phyloP scores from a whole-genome alignment of 1,140 invertebrate genomes.

The Augochlora pura region DNA sequence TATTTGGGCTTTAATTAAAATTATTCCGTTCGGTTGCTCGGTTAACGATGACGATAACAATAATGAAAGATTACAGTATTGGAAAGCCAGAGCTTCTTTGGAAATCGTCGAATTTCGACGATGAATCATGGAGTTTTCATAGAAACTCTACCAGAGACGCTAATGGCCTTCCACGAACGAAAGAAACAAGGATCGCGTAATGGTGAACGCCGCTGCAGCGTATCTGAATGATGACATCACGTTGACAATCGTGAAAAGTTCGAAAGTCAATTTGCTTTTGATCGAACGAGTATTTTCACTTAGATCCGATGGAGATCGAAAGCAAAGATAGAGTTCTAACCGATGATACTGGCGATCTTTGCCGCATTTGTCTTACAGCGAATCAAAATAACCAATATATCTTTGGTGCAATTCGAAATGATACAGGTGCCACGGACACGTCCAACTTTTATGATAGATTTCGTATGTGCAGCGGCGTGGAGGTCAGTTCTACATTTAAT shows the following conservation, averaged over 20 bases:
- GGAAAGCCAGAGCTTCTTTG: neutral
- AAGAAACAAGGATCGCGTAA: conserved; percentile 9
- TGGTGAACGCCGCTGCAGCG: conserved; percentile 3
- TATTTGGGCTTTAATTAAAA: neutral
- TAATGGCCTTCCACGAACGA: conserved; percentile 9
- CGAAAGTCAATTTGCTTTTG: conserved; percentile 17
- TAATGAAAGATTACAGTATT: neutral
- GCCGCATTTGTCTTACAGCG: conserved; percentile 66
- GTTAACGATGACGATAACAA: neutral
- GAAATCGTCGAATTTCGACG: neutral
- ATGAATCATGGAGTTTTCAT: conserved; percentile 2
- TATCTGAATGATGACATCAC: conserved; percentile 11
- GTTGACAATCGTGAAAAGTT: neutral
- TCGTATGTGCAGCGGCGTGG: conserved; percentile 68
- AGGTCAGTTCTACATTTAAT: conserved; percentile 62
- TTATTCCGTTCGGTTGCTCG: neutral
- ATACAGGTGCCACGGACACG: conserved; percentile 17
- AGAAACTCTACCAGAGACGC: conserved; percentile 29
- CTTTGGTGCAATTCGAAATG: conserved; percentile 47
- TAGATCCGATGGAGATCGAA: conserved; percentile 20
- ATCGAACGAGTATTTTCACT: conserved; percentile 13
- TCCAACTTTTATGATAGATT: conserved; percentile 65
- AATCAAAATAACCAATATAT: conserved; percentile 66
- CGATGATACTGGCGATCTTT: conserved; percentile 32
- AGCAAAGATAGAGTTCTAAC: neutral